phyloP scores from a whole-genome alignment of 2,113 vertebrate genomes.

The Phrynosoma blainvillii region DNA sequence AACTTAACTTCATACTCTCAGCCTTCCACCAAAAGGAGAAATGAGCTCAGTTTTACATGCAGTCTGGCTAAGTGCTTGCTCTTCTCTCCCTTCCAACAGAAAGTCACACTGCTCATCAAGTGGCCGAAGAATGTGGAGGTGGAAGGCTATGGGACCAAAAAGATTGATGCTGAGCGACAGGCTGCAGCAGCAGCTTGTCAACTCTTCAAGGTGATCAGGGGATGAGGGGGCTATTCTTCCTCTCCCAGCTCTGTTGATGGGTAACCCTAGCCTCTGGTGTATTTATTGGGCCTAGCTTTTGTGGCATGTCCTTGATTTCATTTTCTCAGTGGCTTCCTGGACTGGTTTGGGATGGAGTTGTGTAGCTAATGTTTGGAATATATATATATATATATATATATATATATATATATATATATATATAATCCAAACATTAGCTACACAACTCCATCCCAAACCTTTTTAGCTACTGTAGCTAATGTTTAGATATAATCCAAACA shows the following conservation, averaged over 20 bases:
- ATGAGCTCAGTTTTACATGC: no score
- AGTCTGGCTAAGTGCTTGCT: background rate
- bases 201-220: conserved; percentile 83
- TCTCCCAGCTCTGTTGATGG: background rate
- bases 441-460: no score
- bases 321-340: background rate
- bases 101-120: conserved; percentile 86
- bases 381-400: no score
- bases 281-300: accelerated
- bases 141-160: conserved; percentile 89
- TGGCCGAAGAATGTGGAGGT: conserved; percentile 92
- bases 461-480: no score
- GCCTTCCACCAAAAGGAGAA: background rate
- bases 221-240: no score
- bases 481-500: no score
- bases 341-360: background rate
- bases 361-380: no score
- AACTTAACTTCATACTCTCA: background rate
- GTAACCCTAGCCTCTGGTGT: accelerated
- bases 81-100: conserved; percentile 72
- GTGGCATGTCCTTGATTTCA: accelerated
- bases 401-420: no score
- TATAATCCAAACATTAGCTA: no score
- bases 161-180: conserved; percentile 86
- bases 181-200: conserved; percentile 92